A percentile compares a stretch with the other conserved stretches of the same genome.
phyloP scores from a whole-genome alignment of 2,113 vertebrate species.

The human region GRCh38 chrX:84060501-84061000 shows the following conservation, averaged over 20 bases:
- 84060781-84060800: slow-evolving; percentile 26
- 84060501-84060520: neutral
- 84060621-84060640: neutral
- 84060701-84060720: neutral
- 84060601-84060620: neutral
- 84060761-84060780: neutral
- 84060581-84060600: neutral
- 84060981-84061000: neutral
- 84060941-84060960: slow-evolving; percentile 8
- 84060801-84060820: neutral
- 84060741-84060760: neutral
- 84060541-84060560: neutral
- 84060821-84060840: slow-evolving; percentile 51
- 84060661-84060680: slow-evolving; percentile 5
- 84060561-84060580: neutral
- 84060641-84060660: slow-evolving; percentile 29
- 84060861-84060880: slow-evolving; percentile 40
- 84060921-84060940: slow-evolving; percentile 17
- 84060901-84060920: slow-evolving; percentile 9
- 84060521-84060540: neutral
- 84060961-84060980: neutral
- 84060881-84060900: neutral
- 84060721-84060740: neutral
- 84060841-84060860: slow-evolving; percentile 35
- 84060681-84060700: neutral